These are phyloP conservation scores for Egretta garzetta DNA, from an alignment of 2,113 vertebrate genomes.

Conservation along the genomic window DNA sequence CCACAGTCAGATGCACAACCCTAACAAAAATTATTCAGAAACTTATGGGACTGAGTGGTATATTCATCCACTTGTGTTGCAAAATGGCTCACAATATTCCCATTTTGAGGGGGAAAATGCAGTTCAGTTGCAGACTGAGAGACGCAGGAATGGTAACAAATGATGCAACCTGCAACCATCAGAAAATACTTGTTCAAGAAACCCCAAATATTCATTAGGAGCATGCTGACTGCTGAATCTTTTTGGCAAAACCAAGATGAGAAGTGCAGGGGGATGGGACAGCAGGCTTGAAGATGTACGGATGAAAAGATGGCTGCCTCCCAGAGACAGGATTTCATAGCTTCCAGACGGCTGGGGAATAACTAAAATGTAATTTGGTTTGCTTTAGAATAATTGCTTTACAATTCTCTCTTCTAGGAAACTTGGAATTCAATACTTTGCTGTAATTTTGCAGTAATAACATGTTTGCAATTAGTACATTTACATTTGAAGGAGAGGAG, in stretches of 20 bases:
- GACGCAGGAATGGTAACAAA: neutral
- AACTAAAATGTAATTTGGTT: neutral
- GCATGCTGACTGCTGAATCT: neutral
- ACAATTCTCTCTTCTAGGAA: neutral
- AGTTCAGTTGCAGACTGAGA: neutral
- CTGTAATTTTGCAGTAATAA: neutral
- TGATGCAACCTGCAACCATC: neutral
- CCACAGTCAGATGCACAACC: fast-evolving
- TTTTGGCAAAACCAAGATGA: neutral
- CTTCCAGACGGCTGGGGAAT: neutral
- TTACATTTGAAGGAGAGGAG: neutral
- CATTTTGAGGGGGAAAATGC: neutral
- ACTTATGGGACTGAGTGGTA: fast-evolving
- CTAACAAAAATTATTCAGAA: neutral
- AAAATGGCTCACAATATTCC: fast-evolving
- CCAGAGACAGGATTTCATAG: neutral
- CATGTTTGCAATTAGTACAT: neutral
- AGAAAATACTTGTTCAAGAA: neutral
- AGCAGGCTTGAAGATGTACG: neutral
- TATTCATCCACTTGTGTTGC: fast-evolving
- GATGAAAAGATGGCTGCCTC: neutral
- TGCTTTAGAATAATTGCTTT: neutral
- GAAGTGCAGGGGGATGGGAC: neutral
- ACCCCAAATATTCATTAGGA: neutral
- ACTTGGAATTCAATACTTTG: neutral